Evolutionary conservation across 2,797 vertebrate species (phyloP).

Genomic region (Macropus fuliginosus): DNA sequence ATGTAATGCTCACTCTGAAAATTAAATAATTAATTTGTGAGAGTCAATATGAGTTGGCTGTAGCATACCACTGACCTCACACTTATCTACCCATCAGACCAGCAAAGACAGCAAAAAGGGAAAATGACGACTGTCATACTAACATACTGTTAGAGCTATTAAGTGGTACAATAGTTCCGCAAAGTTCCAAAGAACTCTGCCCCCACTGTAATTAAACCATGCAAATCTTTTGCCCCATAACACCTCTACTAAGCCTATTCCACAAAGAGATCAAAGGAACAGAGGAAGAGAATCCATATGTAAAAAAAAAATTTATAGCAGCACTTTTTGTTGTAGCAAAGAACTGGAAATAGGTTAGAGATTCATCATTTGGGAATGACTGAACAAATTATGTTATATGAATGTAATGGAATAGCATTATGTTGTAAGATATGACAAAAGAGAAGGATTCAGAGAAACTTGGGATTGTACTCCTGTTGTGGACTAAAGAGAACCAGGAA

Average conservation of each 20-base stretch:
- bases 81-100: not conserved
- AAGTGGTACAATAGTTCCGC: not conserved
- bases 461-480: not conserved
- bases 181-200: not conserved
- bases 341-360: not conserved
- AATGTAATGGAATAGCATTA: not conserved
- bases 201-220: not conserved
- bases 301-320: not conserved
- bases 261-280: not conserved
- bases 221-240: not conserved
- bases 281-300: not conserved
- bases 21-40: not conserved
- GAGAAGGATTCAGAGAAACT: not conserved
- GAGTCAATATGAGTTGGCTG: not conserved
- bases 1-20: not conserved
- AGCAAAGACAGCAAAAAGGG: not conserved
- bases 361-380: not conserved
- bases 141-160: not conserved
- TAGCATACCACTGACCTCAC: not conserved
- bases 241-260: not conserved
- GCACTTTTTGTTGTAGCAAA: not conserved
- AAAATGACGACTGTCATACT: not conserved
- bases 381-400: not conserved
- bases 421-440: not conserved
- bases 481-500: not conserved